phyloP scores from a whole-genome alignment of 2,113 vertebrate species.

The Spermophilus dauricus region DNA sequence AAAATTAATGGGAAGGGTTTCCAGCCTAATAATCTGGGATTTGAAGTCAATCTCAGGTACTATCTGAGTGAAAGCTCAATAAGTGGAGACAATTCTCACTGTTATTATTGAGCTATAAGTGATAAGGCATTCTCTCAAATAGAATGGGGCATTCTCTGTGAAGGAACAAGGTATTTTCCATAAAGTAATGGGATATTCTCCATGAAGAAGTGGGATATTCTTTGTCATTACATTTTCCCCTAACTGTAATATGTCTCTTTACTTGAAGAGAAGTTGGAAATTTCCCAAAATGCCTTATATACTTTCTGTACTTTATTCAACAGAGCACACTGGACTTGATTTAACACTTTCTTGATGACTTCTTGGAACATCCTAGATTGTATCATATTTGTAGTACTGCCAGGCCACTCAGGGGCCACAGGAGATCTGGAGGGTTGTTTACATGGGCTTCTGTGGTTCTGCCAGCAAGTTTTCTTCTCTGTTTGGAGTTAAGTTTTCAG shows the following conservation, averaged over 20 bases:
- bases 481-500: not conserved
- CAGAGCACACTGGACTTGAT: not conserved
- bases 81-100: not conserved
- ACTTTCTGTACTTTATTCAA: slow-evolving; percentile 55
- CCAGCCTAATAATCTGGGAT: not conserved
- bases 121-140: not conserved
- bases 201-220: not conserved
- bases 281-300: not conserved
- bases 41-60: not conserved
- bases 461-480: slow-evolving; percentile 9
- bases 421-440: not conserved
- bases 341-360: slow-evolving; percentile 28
- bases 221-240: slow-evolving; percentile 55
- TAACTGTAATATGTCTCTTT: slow-evolving; percentile 55
- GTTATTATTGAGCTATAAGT: not conserved
- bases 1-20: not conserved
- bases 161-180: not conserved
- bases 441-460: not conserved
- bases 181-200: not conserved
- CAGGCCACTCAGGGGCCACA: not conserved
- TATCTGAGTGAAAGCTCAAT: not conserved
- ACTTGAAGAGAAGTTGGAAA: slow-evolving; percentile 31
- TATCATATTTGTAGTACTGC: not conserved
- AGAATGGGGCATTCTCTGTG: not conserved
- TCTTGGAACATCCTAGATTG: not conserved